Evolutionary conservation across 2,888 invertebrate species (phyloP), one percentile per base, ranked within the genome.

Genomic region (Stenolophus ochropezus): DNA sequence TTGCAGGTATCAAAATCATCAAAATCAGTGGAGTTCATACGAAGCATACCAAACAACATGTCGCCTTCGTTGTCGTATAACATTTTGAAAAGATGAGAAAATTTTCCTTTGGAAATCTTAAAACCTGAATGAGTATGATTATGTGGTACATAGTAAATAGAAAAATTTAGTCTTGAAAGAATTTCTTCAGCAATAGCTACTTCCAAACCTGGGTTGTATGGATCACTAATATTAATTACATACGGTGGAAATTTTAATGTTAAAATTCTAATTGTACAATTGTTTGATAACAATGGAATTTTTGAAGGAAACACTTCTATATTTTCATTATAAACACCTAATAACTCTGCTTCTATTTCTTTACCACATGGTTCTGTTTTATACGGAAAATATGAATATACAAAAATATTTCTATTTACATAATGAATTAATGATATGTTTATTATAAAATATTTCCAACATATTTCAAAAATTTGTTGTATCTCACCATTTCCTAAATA

Each of bases 1-100:
- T 88, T 86, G 49, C 91, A 91, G 16, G 89, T 89, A 85, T 91
- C 92, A 85, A 93, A 93, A 83, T 91, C 90, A 83, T 91, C 89
- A 20, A 91, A 90, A 0, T 92, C 91, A 82, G 92, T 91, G 71
- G 90, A 89, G 84, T 93, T 93, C 3, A 92, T 91, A 86, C 90
- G 92, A 82, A 91, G 91, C 3, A 92, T 92, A 2, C 93, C 93
- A 18, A 92, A 84, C n/a, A 92, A 88, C 3, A 93, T 86, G 82
- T 92, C 90, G 3, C 91, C 84, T 53, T 83, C 86, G 81, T 87
- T 88, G 0, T 87, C 84, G 1, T 87, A 84, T 0, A 93, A 84
- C n/a, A 88, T 86, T 2, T 88, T 89, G 25, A 92, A 86, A 11
- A 91, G 88, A 6, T 91, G 91, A 14, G 88, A 89, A 91, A 92